phyloP scores from a whole-genome alignment of 2,797 vertebrate species.

The Halcyon chelicuti region DNA sequence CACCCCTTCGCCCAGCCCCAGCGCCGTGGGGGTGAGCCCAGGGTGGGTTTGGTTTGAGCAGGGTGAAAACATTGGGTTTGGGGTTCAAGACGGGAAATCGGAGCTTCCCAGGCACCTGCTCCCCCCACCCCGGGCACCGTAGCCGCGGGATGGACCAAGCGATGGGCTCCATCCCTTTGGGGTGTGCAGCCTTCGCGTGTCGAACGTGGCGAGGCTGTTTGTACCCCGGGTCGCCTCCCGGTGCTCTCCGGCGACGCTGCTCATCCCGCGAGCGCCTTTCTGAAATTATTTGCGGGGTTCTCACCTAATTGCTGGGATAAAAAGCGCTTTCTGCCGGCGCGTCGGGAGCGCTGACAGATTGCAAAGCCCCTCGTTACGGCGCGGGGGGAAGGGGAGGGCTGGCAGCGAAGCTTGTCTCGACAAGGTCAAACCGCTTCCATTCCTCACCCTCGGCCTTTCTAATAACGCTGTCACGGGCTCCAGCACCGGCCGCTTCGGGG shows the following conservation, averaged over 20 bases:
- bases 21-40: rapidly evolving
- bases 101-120: neutral
- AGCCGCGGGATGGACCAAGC: rapidly evolving
- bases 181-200: neutral
- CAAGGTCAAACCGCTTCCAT: neutral
- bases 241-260: rapidly evolving
- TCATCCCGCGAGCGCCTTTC: neutral
- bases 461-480: rapidly evolving
- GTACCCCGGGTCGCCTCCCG: neutral
- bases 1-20: neutral
- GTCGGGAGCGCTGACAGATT: neutral
- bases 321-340: rapidly evolving
- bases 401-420: neutral
- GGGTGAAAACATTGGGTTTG: neutral
- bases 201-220: neutral
- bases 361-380: neutral
- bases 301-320: rapidly evolving
- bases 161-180: rapidly evolving
- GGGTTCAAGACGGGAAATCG: neutral
- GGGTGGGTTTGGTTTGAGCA: neutral
- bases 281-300: neutral
- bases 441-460: neutral
- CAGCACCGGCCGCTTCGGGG: rapidly evolving
- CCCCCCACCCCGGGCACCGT: rapidly evolving
- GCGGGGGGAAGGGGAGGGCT: neutral